Base-by-base conservation (phyloP, 64 coral and sea anemone species). In the Platygyra sinensis region DNA sequence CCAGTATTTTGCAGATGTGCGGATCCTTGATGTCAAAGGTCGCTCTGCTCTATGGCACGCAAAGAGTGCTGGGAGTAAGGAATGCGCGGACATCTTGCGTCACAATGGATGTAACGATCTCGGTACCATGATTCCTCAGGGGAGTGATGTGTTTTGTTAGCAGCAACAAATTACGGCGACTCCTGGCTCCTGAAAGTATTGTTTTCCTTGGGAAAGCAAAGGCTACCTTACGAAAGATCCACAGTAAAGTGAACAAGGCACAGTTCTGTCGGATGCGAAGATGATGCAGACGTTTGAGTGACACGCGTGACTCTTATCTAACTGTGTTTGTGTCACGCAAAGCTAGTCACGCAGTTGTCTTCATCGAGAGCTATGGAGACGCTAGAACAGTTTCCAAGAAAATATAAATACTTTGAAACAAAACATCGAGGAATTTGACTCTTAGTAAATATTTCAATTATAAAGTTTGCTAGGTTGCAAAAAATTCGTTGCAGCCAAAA, bases 1-100 rank as follows among this genome's bases (percentile, higher is more conserved):
- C 1, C n/a, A 96, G 95, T 96, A 93, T 72, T 96, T 96, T 94
- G 95, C 95, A 30, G 95, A 96, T 87, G 95, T 96, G 2, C 93
- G 93, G 80, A 87, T 77, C 39, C 75, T 96, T 30, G 95, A 96
- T 59, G 92, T 80, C 13, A 93, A 88, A 80, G 95, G 95, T 77
- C 92, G 95, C 42, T 96, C 95, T 20, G 88, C 95, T 16, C 28
- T 96, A 17, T 96, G 95, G 95, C 89, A 94, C 73, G 95, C 95
- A 50, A 96, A 96, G 76, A 91, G 91, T 72, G 91, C 95, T 61
- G 95, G 95, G 20, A 96, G 95, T 76, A 96, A 93, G 52, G 95
- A 96, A 4, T 96, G 95, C 80, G 91, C 95, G 0, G 95, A 96
- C 39, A 96, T 96, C 15, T 78, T 96, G 25, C 91, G 95, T 71